Percentiles rank a stretch among this genome's conserved stretches.
phyloP scores from a whole-genome alignment of 1,140 invertebrate genomes.

The Zeugodacus cucurbitae region DNA sequence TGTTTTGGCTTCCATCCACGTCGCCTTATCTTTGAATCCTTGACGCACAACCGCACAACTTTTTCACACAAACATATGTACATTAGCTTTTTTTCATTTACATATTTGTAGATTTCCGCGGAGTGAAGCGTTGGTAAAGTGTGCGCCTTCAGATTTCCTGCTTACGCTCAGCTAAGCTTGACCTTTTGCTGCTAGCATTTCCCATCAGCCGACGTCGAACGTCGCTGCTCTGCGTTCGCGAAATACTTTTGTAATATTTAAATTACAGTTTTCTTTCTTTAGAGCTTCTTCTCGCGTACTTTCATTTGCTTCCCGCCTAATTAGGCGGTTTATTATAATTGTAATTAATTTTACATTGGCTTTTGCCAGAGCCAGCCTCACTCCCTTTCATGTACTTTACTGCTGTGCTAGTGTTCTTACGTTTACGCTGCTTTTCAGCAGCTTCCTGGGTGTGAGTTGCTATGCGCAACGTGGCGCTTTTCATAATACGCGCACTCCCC shows the following conservation, averaged over 20 bases:
- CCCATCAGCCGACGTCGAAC: background rate
- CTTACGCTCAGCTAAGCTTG: background rate
- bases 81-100: background rate
- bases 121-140: background rate
- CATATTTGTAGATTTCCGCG: background rate
- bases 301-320: conserved; percentile 48
- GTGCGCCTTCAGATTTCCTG: background rate
- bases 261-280: conserved; percentile 16
- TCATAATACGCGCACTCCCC: background rate
- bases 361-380: background rate
- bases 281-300: conserved; percentile 26
- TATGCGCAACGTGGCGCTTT: background rate
- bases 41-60: background rate
- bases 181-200: background rate
- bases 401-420: background rate
- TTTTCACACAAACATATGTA: background rate
- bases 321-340: conserved; percentile 65
- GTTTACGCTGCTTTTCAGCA: conserved; percentile 17
- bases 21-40: conserved; percentile 38
- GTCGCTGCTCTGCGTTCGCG: background rate
- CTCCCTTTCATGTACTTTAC: background rate
- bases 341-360: conserved; percentile 58
- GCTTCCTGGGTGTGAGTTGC: background rate
- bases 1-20: conserved; percentile 8
- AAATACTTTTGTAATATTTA: conserved; percentile 20